Conservation (phyloP, 1,140 invertebrate species). For the Drosophila auraria region DNA sequence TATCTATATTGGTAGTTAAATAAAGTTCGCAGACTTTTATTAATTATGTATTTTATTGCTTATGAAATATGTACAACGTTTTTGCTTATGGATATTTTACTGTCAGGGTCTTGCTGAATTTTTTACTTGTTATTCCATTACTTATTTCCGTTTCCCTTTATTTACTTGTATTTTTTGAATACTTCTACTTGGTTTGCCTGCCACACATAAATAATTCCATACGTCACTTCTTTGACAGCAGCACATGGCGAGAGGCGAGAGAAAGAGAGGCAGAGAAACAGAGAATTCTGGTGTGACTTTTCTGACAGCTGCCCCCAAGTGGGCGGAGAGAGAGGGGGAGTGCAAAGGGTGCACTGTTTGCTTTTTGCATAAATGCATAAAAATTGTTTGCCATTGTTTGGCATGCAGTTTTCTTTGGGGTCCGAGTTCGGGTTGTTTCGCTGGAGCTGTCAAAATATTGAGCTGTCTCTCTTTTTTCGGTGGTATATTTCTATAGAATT, state of each 20-base stretch:
- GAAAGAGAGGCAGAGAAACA: conserved; percentile 24
- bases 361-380: conserved; percentile 82
- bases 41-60: too few relatives aligned
- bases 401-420: conserved; percentile 41
- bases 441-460: conserved; percentile 78
- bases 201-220: conserved; percentile 70
- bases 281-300: conserved; percentile 72
- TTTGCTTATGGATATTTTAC: neutral
- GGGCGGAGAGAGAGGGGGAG: neutral
- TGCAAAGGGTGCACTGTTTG: conserved; percentile 17
- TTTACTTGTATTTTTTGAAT: conserved; percentile 27
- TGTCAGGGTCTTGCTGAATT: neutral
- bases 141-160: neutral
- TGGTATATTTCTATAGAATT: conserved; percentile 56
- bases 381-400: conserved; percentile 82
- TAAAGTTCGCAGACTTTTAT: too few relatives aligned
- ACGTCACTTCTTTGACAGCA: conserved; percentile 66
- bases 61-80: too few relatives aligned
- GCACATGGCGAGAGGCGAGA: conserved; percentile 34
- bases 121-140: conserved; percentile 35
- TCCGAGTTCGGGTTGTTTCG: conserved; percentile 40
- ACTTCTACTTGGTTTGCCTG: conserved; percentile 22
- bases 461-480: conserved; percentile 68
- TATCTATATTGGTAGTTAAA: too few relatives aligned
- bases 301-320: conserved; percentile 63